Conservation (phyloP, 2,797 vertebrate species). For the Paramormyrops hopkinsi region DNA sequence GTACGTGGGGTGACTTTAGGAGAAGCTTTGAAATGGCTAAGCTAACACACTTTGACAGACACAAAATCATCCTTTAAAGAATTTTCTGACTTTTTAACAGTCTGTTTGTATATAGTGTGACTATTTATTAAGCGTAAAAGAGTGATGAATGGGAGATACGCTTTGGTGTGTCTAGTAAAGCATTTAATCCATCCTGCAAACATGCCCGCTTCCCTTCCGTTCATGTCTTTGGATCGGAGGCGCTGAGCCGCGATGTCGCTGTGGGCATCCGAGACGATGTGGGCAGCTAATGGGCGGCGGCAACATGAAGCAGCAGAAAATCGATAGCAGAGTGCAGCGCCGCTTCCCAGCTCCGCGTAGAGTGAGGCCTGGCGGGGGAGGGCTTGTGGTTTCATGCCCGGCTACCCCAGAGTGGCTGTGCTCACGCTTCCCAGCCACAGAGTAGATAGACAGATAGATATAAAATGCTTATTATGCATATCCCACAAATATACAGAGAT, state of each 20-base stretch:
- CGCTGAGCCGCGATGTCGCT: not conserved
- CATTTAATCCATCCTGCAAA: not conserved
- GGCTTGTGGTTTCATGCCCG: not conserved
- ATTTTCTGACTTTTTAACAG: not conserved
- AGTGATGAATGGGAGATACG: not conserved
- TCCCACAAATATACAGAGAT: not conserved
- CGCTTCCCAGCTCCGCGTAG: conserved; percentile 13
- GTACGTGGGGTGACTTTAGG: not conserved
- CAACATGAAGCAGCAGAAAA: conserved; percentile 52
- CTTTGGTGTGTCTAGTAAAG: not conserved
- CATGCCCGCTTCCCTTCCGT: not conserved
- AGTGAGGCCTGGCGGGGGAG: not conserved
- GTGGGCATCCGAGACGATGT: conserved; percentile 42
- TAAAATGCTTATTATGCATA: not conserved
- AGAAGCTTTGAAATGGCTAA: not conserved
- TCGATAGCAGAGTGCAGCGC: conserved; percentile 45
- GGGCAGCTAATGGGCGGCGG: conserved; percentile 48
- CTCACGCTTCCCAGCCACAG: not conserved
- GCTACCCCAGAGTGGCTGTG: not conserved
- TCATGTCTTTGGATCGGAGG: not conserved
- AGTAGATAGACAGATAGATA: not conserved
- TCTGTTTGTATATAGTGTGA: not conserved
- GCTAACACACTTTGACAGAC: not conserved
- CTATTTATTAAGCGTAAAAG: not conserved
- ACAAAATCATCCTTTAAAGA: not conserved